Evolutionary conservation across 2,113 vertebrate genomes (phyloP).

Genomic region (Trematomus loennbergii): DNA sequence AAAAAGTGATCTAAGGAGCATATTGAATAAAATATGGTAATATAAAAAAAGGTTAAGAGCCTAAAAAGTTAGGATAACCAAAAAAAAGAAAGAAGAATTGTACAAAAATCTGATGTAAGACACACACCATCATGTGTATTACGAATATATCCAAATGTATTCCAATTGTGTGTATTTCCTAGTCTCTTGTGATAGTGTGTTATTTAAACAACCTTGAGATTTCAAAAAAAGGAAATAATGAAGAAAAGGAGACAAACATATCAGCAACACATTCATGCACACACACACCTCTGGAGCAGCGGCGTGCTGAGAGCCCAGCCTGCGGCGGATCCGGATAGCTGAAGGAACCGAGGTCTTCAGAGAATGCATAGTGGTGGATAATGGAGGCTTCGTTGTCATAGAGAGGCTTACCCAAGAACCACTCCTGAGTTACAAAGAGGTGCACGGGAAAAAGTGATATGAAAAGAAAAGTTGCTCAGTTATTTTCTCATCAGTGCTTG

Average conservation of each 20-base stretch:
- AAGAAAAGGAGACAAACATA: not conserved
- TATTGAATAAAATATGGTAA: no score
- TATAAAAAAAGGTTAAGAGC: no score
- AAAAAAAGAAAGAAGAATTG: no score
- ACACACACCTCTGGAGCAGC: constrained; percentile 87
- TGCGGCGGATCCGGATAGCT: constrained; percentile 92
- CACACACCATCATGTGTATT: no score
- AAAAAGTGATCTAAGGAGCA: no score
- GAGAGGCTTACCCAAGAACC: constrained; percentile 92
- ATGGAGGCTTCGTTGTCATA: constrained; percentile 91
- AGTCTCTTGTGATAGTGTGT: not conserved
- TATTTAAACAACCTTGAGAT: no score
- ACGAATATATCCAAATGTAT: not conserved
- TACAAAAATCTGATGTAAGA: no score
- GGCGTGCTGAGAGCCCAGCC: constrained; percentile 92
- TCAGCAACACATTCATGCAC: not conserved
- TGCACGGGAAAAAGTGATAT: not conserved
- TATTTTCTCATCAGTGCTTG: not conserved
- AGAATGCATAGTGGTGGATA: constrained; percentile 95
- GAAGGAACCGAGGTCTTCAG: constrained; percentile 89
- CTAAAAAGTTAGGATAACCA: no score
- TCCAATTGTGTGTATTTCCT: not conserved
- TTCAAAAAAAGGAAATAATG: not conserved
- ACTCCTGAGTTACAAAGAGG: constrained; percentile 81
- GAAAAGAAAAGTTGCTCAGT: not conserved